Evolutionary conservation across 2,797 vertebrate species (phyloP).

Genomic region (Aotus griseimembra): DNA sequence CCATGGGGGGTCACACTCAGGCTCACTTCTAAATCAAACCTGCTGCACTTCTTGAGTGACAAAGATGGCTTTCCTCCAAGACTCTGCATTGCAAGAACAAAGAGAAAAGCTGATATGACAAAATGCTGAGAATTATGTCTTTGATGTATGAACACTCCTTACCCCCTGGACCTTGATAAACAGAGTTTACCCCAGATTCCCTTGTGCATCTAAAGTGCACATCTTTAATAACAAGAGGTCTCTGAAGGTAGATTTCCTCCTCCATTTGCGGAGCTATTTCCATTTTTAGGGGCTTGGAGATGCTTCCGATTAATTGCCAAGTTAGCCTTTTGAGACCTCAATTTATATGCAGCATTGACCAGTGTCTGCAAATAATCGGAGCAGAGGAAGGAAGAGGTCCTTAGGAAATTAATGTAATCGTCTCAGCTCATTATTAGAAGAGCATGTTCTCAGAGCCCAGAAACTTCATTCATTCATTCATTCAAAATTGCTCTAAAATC

Average conservation of each 20-base stretch:
- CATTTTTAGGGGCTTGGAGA: slow-evolving; percentile 47
- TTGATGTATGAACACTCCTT: slow-evolving; percentile 60
- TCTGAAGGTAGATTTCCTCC: background rate
- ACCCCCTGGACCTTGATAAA: background rate
- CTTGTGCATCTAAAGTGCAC: background rate
- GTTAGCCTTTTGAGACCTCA: slow-evolving; percentile 63
- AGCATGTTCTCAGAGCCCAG: slow-evolving; percentile 62
- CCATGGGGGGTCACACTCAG: background rate
- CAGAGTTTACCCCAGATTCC: background rate
- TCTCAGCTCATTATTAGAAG: slow-evolving; percentile 69
- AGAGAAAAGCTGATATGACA: slow-evolving; percentile 53
- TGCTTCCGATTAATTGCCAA: slow-evolving; percentile 69
- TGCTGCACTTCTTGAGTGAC: background rate
- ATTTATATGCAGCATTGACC: slow-evolving; percentile 68
- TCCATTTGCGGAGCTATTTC: slow-evolving; percentile 18
- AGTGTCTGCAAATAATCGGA: slow-evolving; percentile 73
- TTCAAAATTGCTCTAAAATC: slow-evolving; percentile 72
- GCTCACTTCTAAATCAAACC: background rate
- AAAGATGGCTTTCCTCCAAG: background rate
- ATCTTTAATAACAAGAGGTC: slow-evolving; percentile 7
- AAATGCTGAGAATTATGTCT: slow-evolving; percentile 34
- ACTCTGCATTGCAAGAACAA: background rate
- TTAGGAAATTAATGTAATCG: slow-evolving; percentile 64
- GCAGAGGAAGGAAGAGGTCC: slow-evolving; percentile 32
- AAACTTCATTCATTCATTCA: slow-evolving; percentile 79